Evolutionary conservation across 2,888 invertebrate species (phyloP).

Genomic region (Acrocyrtus sp.): DNA sequence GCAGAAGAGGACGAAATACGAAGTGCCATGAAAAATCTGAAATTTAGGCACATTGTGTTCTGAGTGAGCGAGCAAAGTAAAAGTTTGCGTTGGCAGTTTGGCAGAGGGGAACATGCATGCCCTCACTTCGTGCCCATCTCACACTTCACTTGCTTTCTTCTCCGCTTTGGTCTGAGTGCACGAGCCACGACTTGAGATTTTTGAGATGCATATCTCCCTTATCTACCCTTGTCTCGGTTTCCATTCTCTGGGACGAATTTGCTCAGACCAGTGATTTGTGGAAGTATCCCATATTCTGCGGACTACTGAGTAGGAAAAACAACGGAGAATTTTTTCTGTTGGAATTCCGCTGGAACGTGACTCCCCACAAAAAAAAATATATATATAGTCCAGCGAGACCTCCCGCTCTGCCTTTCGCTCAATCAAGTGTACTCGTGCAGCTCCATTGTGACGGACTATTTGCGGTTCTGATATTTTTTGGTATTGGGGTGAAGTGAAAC

Average conservation of each 20-base stretch:
- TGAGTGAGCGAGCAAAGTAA: background rate
- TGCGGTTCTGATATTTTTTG: too few relatives aligned
- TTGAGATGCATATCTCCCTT: constrained; percentile 10
- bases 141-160: constrained; percentile 21
- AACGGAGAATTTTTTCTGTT: background rate
- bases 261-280: constrained; percentile 37
- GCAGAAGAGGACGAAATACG: background rate
- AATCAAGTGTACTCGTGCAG: background rate
- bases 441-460: too few relatives aligned
- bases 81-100: background rate
- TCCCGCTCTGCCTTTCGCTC: background rate
- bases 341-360: background rate
- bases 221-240: constrained; percentile 9
- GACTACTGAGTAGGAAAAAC: background rate
- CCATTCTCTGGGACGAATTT: constrained; percentile 38
- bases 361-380: too few relatives aligned
- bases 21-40: background rate
- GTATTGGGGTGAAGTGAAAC: too few relatives aligned
- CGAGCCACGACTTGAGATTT: background rate
- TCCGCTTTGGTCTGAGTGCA: background rate
- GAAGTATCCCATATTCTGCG: constrained; percentile 3
- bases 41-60: background rate
- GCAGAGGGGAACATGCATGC: background rate
- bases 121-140: background rate
- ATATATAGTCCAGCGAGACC: too few relatives aligned